Evolutionary conservation across 2,113 vertebrate species (phyloP).

Genomic region (Triplophysa rosa): DNA sequence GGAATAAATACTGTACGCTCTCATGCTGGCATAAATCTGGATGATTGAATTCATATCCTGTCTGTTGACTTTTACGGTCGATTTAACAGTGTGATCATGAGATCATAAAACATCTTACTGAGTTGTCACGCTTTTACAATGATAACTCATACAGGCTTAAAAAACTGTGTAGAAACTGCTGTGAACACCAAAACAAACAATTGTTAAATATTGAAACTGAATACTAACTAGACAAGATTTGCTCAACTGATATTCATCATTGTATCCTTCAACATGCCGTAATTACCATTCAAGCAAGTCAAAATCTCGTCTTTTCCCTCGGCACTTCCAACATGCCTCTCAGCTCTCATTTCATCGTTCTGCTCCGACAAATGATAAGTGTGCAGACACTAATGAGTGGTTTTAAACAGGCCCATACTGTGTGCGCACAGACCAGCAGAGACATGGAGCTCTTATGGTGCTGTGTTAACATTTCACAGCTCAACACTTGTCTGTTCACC

Average conservation of each 20-base stretch:
- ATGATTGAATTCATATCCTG: neutral
- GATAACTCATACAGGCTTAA: too few relatives aligned
- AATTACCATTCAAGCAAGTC: neutral
- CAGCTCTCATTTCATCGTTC: conserved; percentile 47
- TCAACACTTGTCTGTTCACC: conserved; percentile 36
- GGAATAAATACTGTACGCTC: neutral
- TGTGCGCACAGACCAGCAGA: conserved; percentile 43
- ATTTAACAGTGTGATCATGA: neutral
- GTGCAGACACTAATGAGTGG: conserved; percentile 52
- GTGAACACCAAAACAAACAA: neutral
- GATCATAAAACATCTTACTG: too few relatives aligned
- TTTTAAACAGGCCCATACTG: conserved; percentile 41
- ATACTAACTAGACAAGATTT: neutral
- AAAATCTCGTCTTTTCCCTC: neutral
- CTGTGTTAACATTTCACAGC: conserved; percentile 29
- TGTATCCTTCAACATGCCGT: neutral
- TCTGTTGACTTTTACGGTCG: conserved; percentile 11
- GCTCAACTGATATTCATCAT: neutral
- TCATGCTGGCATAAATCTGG: conserved; percentile 5
- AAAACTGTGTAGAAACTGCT: too few relatives aligned
- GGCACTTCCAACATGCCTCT: conserved; percentile 49
- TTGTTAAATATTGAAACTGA: neutral
- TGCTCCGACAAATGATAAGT: conserved; percentile 50
- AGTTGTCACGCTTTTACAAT: too few relatives aligned
- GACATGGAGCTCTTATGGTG: conserved; percentile 35